These are phyloP conservation scores for Heliconius ethilla DNA, from an alignment of 2,888 invertebrate species.

Conservation along the genomic window DNA sequence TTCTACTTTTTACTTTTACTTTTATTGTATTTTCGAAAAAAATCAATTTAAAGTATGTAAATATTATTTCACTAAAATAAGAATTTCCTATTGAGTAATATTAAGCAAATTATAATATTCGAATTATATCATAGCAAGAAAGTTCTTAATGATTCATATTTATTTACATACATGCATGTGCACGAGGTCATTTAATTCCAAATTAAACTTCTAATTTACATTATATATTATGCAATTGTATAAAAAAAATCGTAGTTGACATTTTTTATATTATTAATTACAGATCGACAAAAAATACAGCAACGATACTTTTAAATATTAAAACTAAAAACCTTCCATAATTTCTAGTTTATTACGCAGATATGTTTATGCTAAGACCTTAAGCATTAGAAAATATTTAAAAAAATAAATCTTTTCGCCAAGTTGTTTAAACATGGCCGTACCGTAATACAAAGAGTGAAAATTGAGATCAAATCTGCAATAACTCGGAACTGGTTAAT, in stretches of 20 bases:
- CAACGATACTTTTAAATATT: not conserved
- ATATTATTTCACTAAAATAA: not conserved
- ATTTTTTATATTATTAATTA: too few species aligned
- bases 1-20: too few species aligned
- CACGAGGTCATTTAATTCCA: too few species aligned
- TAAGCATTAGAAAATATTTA: not conserved
- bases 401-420: not conserved
- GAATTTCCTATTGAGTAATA: conserved; percentile 1
- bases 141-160: not conserved
- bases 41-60: too few species aligned
- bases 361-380: not conserved
- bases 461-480: conserved; percentile 24
- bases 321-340: not conserved
- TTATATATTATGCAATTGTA: too few species aligned
- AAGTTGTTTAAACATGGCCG: conserved; percentile 4
- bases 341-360: not conserved
- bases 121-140: not conserved
- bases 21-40: too few species aligned
- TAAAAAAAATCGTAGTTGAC: too few species aligned
- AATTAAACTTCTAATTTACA: too few species aligned
- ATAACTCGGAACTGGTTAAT: conserved; percentile 34
- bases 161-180: not conserved
- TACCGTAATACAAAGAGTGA: conserved; percentile 13
- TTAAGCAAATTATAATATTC: not conserved
- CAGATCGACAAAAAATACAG: too few species aligned